Conservation (phyloP, 2,888 invertebrate genomes). For the Pheosia tremula region DNA sequence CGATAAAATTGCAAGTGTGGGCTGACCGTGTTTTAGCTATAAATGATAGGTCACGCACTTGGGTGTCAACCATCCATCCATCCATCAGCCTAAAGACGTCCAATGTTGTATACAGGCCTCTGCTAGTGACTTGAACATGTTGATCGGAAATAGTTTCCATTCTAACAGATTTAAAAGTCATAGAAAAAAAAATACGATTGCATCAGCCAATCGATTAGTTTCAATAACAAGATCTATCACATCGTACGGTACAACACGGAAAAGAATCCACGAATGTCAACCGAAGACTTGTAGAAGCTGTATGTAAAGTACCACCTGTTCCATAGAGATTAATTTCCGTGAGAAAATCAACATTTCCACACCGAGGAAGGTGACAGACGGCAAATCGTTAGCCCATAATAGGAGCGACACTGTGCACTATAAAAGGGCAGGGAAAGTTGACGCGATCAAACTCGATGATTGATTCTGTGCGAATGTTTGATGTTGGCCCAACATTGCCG, state of each 20-base stretch:
- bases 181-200: too few species aligned
- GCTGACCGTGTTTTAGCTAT: too few species aligned
- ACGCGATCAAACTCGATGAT: slow-evolving; percentile 62
- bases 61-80: too few species aligned
- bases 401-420: slow-evolving; percentile 55
- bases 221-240: not conserved
- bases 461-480: slow-evolving; percentile 49
- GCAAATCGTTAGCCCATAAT: slow-evolving; percentile 60
- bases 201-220: too few species aligned
- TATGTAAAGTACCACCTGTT: slow-evolving; percentile 7
- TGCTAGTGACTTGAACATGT: too few species aligned
- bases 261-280: not conserved
- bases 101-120: too few species aligned
- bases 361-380: slow-evolving; percentile 47
- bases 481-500: too few species aligned
- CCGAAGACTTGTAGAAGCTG: not conserved
- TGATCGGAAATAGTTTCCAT: too few species aligned
- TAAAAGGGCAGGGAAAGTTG: slow-evolving; percentile 63
- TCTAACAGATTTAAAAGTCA: too few species aligned
- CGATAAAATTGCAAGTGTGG: too few species aligned
- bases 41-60: too few species aligned
- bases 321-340: slow-evolving; percentile 7
- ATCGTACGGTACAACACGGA: not conserved
- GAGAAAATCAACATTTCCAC: slow-evolving; percentile 34
- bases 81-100: too few species aligned